Evolutionary conservation across 2,113 vertebrate genomes (phyloP), one percentile per base, ranked within the genome.

Genomic region (Oryzias woworae): DNA sequence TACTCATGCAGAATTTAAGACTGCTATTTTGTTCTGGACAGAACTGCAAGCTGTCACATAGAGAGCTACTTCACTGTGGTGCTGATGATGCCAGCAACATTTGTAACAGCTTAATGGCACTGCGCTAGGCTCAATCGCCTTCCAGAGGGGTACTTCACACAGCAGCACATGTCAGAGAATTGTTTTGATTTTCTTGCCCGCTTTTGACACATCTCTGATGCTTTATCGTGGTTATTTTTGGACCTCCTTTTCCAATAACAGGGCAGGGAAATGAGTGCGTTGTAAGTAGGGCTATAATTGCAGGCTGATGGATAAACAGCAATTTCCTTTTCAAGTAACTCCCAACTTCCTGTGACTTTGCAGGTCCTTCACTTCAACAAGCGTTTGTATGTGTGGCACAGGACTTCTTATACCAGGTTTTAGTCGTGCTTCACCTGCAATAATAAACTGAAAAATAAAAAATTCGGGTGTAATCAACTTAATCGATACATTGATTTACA

Each of bases 31-130:
- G 61, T 65, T 69, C 45, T 58, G 58, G 53, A 57, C 69, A 67
- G 36, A 62, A 58, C 14, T 50, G 60, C 43, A 47, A 49, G 60
- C 77, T 71, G 69, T 57, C 66, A 73, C 53, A n/a, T 57, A 31
- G 51, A 78, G 56, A 67, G 62, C 64, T 50, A 28, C 72, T 69
- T 72, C 59, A 72, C 49, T 68, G 71, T 67, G 26, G 53, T 60
- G 46, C 22, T 73, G 59, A 72, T 67, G 77, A 79, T 58, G 63
- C 56, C 54, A 57, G 46, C 56, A 59, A 56, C 69, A 70, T 77
- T 68, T 66, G 42, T 64, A 59, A 65, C 58, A 77, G 55, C 58
- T 61, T 73, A 77, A 82, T 81, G 68, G 71, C 65, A 71, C 56
- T 2, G 12, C 55, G 23, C 51, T 58, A 28, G 22, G 53, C 57